Conservation (phyloP, 2,888 invertebrate species). For the Arctia plantaginis region DNA sequence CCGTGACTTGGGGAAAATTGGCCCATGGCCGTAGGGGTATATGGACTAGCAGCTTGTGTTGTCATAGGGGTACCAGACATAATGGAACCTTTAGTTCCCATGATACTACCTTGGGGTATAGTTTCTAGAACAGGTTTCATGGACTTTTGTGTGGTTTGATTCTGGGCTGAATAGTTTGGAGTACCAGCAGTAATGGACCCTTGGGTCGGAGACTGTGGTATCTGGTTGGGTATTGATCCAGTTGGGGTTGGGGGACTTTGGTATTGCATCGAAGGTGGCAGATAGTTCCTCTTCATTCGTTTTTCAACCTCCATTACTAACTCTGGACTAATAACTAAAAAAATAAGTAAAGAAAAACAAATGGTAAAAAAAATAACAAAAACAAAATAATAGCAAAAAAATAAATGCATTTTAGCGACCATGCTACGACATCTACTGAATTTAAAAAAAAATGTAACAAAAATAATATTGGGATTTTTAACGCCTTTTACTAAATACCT, state of each 20-base stretch:
- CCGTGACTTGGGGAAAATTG: conserved; percentile 53
- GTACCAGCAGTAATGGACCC: conserved; percentile 61
- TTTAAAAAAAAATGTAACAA: conserved; percentile 15
- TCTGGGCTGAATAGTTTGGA: conserved; percentile 61
- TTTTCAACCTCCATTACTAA: conserved; percentile 95
- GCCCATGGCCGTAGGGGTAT: conserved; percentile 42
- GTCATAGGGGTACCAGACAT: conserved; percentile 49
- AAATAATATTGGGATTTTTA: conserved; percentile 22
- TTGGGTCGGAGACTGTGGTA: conserved; percentile 60
- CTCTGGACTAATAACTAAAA: conserved; percentile 94
- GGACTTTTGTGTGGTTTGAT: conserved; percentile 55
- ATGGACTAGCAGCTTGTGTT: conserved; percentile 48
- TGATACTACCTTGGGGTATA: conserved; percentile 76
- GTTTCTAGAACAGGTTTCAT: conserved; percentile 75
- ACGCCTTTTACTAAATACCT: neutral
- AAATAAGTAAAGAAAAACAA: conserved; percentile 33
- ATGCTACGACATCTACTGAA: conserved; percentile 34
- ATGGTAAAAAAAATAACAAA: conserved; percentile 24
- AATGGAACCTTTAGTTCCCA: conserved; percentile 63
- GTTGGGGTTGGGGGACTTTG: conserved; percentile 63
- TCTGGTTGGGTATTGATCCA: conserved; percentile 38
- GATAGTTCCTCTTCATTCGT: conserved; percentile 93
- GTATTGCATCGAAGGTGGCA: conserved; percentile 90
- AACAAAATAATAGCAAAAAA: conserved; percentile 45
- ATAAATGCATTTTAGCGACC: conserved; percentile 35